Conservation (phyloP, 2,113 vertebrate species). For the Sardina pilchardus region DNA sequence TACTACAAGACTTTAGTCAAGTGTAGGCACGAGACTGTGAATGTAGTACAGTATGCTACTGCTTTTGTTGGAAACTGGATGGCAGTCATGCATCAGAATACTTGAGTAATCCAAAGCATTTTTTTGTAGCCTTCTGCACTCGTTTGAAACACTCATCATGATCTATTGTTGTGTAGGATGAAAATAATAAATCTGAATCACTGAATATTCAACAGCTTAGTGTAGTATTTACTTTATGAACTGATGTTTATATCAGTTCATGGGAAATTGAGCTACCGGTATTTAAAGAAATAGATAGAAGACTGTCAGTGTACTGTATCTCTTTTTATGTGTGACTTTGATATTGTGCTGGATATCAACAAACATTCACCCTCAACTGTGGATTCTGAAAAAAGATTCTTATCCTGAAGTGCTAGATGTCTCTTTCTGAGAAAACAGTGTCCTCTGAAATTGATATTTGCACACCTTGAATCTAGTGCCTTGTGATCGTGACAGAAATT, state of each 20-base stretch:
- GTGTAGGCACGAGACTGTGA: conserved; percentile 1
- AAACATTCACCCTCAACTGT: too few species aligned
- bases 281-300: too few species aligned
- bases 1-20: background rate
- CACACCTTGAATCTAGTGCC: too few species aligned
- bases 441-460: too few species aligned
- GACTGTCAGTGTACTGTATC: too few species aligned
- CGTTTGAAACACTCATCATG: background rate
- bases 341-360: too few species aligned
- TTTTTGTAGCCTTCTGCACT: conserved; percentile 27
- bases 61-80: background rate
- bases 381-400: too few species aligned
- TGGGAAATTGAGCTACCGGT: background rate
- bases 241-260: background rate
- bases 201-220: background rate
- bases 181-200: conserved; percentile 24
- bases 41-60: background rate
- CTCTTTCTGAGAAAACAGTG: too few species aligned
- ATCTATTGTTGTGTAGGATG: conserved; percentile 31
- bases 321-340: too few species aligned
- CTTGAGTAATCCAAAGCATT: conserved; percentile 44
- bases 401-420: too few species aligned
- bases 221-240: background rate
- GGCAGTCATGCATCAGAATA: conserved; percentile 23
- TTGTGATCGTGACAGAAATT: too few species aligned